These are phyloP conservation scores for Pissodes strobi DNA, from an alignment of 1,140 invertebrate genomes.

Conservation along the genomic window DNA sequence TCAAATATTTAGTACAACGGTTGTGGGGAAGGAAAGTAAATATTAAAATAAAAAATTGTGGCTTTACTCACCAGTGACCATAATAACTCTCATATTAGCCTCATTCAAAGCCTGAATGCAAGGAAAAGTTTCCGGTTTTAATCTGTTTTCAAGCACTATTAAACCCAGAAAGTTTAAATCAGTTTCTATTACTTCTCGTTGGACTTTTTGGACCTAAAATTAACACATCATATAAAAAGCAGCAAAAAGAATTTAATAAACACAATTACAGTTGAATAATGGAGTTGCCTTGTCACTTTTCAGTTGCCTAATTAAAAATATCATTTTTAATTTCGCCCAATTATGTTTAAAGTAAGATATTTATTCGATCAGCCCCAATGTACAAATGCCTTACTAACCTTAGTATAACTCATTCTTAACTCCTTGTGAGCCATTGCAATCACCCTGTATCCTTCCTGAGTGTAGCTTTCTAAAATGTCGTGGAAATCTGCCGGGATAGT, in stretches of 20 bases:
- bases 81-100: conserved; percentile 89
- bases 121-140: conserved; percentile 83
- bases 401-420: conserved; percentile 66
- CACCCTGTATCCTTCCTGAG: conserved; percentile 86
- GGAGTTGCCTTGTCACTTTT: too few relatives aligned
- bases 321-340: too few relatives aligned
- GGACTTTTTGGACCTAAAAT: conserved; percentile 66
- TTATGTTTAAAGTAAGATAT: too few relatives aligned
- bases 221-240: too few relatives aligned
- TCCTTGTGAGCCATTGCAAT: conserved; percentile 77
- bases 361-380: too few relatives aligned
- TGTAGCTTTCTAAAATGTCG: conserved; percentile 74
- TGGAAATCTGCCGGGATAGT: conserved; percentile 73
- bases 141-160: conserved; percentile 88
- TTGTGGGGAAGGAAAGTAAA: too few relatives aligned
- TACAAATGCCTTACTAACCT: conserved; percentile 53
- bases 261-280: too few relatives aligned
- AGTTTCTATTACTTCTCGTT: conserved; percentile 77
- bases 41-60: neutral
- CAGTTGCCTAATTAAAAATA: too few relatives aligned
- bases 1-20: too few relatives aligned
- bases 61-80: conserved; percentile 84
- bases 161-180: conserved; percentile 88
- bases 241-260: too few relatives aligned
- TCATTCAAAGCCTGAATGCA: conserved; percentile 79